Evolutionary conservation across 1,140 invertebrate genomes (phyloP), one percentile per base, ranked within the genome.

Genomic region (Andricus grossulariae): DNA sequence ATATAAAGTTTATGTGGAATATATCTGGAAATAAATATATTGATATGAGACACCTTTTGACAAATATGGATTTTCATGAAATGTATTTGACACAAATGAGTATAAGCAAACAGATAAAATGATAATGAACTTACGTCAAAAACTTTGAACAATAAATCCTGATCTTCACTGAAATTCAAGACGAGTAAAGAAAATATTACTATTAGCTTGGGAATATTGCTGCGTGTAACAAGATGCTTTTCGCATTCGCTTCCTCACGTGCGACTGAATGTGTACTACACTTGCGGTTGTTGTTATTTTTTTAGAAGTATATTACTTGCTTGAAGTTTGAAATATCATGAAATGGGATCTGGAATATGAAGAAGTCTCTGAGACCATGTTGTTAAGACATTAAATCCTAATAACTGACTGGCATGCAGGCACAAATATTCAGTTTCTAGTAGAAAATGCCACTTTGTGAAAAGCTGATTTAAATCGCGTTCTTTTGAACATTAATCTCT

Each of bases 51-150:
- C 32, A 32, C 32, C 32, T 32, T 6, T 32, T 6, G 6, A 32
- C 6, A 3, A 32, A 32, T 32, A 32, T 32, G 32, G 32, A 2
- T 32, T 3, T 32, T 32, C 32, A 6, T 39, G 39, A 39, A 39
- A 39, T 39, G 3, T 84, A 78, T 60, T 78, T 21, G 8, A 50
- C 32, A 74, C 1, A 72, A 19, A 50, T n/a, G 45, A 15, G 52
- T 21, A 51, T 39, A 45, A 32, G 16, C 15, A 21, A 51, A 52
- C 52, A 50, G 7, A 19, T 72, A 50, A 72, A 39, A 39, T n/a
- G 54, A 21, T 19, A n/a, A n/a, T n/a, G n/a, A n/a, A n/a, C n/a
- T n/a, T n/a, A n/a, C n/a, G n/a, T n/a, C n/a, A n/a, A n/a, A n/a
- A n/a, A n/a, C n/a, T n/a, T n/a, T n/a, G n/a, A n/a, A n/a, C n/a